Evolutionary conservation across 1,140 invertebrate species (phyloP), one percentile per base, ranked within the genome.

Genomic region (Micrasema minimum): DNA sequence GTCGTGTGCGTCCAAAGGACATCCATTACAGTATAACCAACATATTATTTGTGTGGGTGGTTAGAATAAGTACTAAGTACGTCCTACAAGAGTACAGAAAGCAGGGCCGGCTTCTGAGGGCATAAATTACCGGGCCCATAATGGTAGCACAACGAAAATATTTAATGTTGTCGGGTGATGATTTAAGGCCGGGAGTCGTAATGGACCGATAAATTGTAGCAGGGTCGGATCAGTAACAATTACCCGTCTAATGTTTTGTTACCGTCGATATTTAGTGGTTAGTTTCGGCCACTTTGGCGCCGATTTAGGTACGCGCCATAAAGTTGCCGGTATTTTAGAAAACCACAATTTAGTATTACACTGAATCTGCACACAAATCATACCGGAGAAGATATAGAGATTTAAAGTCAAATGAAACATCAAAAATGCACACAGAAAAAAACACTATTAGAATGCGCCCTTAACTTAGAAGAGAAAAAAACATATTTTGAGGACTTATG

Each of bases 121-220:
- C 70, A 72, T 72, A 75, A 75, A 75, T 75, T 72, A 72, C 50
- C 20, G 23, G 23, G 55, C 10, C 59, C 65, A 57, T 65, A 72
- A 75, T 72, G 71, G 67, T 31, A 66, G 71, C 69, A 61, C 65
- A 50, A 59, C 51, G 74, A 75, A 75, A 75, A 75, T 75, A 75
- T 75, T 75, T 75, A 75, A 75, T 73, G 74, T 65, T 73, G 74
- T 68, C 74, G 67, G 66, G 61, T 67, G 74, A 75, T 75, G 74
- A 75, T 75, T 75, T 75, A 75, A 69, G 65, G 71, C 48, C 59
- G 50, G 31, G 65, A 75, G 38, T 75, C 74, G 64, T 75, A 75
- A 75, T 75, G 74, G 74, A 73, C 74, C 74, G 70, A 75, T 75
- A 75, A 75, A 75, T 75, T 73, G 71, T 69, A 41, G 51, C 71